phyloP scores from a whole-genome alignment of 1,140 invertebrate species.

The Bradysia coprophila region DNA sequence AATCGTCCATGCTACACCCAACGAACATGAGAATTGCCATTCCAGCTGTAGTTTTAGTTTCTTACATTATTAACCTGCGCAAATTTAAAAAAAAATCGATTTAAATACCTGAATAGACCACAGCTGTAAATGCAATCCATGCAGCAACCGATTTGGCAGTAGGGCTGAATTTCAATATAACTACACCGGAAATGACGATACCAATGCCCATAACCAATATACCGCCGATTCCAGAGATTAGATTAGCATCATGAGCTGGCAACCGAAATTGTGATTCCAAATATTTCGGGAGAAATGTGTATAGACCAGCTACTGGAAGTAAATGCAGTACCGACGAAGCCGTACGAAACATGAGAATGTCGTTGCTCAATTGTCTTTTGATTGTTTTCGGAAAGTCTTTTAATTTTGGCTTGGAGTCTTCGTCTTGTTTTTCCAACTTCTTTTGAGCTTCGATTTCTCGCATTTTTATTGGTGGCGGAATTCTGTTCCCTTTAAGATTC shows the following conservation, averaged over 20 bases:
- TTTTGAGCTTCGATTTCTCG: conserved; percentile 5
- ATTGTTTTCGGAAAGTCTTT: conserved; percentile 71
- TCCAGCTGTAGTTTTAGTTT: too few species aligned
- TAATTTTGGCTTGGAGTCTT: conserved; percentile 9
- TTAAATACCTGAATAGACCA: conserved; percentile 52
- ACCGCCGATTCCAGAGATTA: conserved; percentile 79
- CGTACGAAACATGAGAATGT: conserved; percentile 77
- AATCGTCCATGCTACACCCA: conserved; percentile 68
- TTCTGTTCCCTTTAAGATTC: conserved; percentile 25
- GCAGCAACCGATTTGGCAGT: conserved; percentile 69
- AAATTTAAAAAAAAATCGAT: background rate
- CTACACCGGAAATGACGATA: conserved; percentile 69
- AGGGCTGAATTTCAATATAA: conserved; percentile 65
- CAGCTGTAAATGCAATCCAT: conserved; percentile 77
- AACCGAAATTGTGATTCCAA: conserved; percentile 80
- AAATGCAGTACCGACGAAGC: conserved; percentile 77
- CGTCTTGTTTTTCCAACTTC: conserved; percentile 1
- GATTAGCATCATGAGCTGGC: conserved; percentile 71
- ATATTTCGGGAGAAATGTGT: conserved; percentile 88
- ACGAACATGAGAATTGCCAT: conserved; percentile 80
- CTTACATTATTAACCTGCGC: conserved; percentile 9
- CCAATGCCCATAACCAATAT: conserved; percentile 84
- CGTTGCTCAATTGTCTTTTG: conserved; percentile 67
- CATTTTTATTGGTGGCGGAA: conserved; percentile 9
- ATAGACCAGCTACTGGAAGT: conserved; percentile 75